Evolutionary conservation across 2,888 invertebrate species (phyloP).

Genomic region (Nysson spinosus): DNA sequence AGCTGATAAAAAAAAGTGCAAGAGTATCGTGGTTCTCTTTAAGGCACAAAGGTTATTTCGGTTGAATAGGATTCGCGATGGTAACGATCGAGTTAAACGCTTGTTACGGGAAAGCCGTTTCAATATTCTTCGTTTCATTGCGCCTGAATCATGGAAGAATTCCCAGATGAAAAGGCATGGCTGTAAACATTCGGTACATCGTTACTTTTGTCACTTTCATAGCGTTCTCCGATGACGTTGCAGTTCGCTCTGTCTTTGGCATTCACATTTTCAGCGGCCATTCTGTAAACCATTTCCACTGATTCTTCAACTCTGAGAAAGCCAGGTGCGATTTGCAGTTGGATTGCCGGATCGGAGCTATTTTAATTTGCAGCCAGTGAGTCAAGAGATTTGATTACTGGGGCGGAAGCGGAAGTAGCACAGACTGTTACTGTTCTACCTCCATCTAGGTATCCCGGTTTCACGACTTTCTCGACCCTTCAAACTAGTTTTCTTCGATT

Average conservation of each 20-base stretch:
- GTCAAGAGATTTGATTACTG: constrained; percentile 72
- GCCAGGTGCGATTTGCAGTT: constrained; percentile 20
- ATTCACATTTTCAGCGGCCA: not conserved
- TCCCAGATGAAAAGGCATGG: no score
- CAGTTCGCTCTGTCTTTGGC: not conserved
- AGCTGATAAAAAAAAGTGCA: no score
- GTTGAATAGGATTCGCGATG: no score
- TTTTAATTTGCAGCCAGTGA: constrained; percentile 67
- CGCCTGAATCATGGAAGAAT: no score
- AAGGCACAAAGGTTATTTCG: no score
- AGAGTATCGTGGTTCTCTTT: no score
- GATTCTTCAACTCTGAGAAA: no score
- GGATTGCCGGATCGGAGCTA: constrained; percentile 38
- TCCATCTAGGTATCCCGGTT: constrained; percentile 22
- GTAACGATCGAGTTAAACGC: no score
- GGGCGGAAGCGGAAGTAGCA: constrained; percentile 66
- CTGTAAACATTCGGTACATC: no score
- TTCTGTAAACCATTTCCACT: no score
- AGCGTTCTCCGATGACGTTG: not conserved
- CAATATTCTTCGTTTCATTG: no score
- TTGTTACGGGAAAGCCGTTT: no score
- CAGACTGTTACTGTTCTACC: constrained; percentile 62
- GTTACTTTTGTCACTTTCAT: not conserved
- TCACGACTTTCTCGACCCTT: constrained; percentile 9
- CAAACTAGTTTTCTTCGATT: constrained; percentile 5